Evolutionary conservation across 1,140 invertebrate genomes (phyloP).

Genomic region (Brachionus paranguensis): DNA sequence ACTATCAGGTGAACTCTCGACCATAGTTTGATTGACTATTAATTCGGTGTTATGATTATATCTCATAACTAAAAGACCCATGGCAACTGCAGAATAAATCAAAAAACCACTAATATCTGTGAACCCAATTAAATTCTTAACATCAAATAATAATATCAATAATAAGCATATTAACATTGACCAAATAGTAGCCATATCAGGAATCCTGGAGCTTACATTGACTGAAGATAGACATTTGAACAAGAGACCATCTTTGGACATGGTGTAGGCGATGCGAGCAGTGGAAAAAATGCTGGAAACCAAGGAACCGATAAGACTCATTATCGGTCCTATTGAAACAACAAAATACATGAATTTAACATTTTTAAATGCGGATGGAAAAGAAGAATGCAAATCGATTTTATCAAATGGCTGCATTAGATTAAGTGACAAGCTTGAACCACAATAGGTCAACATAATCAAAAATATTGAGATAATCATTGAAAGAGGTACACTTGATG

Average conservation of each 20-base stretch:
- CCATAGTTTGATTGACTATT: background rate
- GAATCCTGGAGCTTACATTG: background rate
- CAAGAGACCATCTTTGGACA: constrained; percentile 35
- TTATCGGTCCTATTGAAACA: constrained; percentile 10
- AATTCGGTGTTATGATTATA: background rate
- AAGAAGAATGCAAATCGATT: constrained; percentile 2
- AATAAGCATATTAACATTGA: constrained; percentile 12
- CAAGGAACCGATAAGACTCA: constrained; percentile 5
- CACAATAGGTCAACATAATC: background rate
- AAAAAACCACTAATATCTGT: constrained; percentile 36
- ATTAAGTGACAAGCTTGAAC: constrained; percentile 29
- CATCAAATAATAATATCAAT: constrained; percentile 4
- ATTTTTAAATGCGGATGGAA: constrained; percentile 24
- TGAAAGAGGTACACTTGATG: background rate
- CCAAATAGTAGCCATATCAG: background rate
- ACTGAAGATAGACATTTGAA: constrained; percentile 17
- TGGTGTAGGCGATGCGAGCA: constrained; percentile 19
- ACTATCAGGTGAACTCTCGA: constrained; percentile 5
- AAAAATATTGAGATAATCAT: constrained; percentile 23
- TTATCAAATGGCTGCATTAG: constrained; percentile 25
- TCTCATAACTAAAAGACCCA: background rate
- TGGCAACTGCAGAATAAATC: constrained; percentile 1
- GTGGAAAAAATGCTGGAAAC: constrained; percentile 18
- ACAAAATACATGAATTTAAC: constrained; percentile 2
- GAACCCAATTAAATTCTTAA: constrained; percentile 27